Evolutionary conservation across 2,113 vertebrate genomes (phyloP).

Genomic region (Varanus komodoensis): DNA sequence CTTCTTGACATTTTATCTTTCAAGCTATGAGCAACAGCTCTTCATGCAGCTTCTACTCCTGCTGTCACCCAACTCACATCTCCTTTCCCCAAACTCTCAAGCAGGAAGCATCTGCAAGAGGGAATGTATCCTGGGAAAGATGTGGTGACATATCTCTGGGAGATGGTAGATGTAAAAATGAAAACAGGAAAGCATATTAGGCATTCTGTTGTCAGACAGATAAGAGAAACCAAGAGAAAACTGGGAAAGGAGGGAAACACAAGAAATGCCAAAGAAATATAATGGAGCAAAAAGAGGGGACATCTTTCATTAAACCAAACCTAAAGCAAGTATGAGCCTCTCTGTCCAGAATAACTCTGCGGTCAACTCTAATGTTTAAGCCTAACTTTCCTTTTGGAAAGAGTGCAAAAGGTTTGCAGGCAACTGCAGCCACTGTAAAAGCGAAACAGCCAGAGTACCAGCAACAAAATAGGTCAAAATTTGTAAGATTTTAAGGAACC

Average conservation of each 20-base stretch:
- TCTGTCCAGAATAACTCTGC: not conserved
- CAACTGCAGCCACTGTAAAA: not conserved
- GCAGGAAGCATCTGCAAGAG: conserved; percentile 9
- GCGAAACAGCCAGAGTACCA: not conserved
- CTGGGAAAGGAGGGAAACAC: rapidly evolving
- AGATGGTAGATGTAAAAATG: rapidly evolving
- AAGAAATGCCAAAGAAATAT: not conserved
- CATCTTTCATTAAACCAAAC: not conserved
- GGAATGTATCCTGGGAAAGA: conserved; percentile 6
- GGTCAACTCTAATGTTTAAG: not conserved
- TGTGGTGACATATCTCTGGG: not conserved
- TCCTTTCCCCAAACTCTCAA: not conserved
- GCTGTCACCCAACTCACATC: not conserved
- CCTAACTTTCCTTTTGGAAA: conserved; percentile 14
- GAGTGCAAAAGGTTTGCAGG: not conserved
- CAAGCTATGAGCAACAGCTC: conserved; percentile 1
- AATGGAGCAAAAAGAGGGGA: rapidly evolving
- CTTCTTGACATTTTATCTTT: conserved; percentile 12
- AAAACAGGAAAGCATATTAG: rapidly evolving
- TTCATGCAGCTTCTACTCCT: not conserved
- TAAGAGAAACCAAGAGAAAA: rapidly evolving
- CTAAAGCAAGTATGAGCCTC: rapidly evolving
- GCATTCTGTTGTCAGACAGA: not conserved
- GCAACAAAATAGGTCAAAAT: not conserved
- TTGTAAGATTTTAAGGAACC: not conserved